These are phyloP conservation scores for Noturus placidus DNA, from an alignment of 2,113 vertebrate genomes.

Conservation along the genomic window DNA sequence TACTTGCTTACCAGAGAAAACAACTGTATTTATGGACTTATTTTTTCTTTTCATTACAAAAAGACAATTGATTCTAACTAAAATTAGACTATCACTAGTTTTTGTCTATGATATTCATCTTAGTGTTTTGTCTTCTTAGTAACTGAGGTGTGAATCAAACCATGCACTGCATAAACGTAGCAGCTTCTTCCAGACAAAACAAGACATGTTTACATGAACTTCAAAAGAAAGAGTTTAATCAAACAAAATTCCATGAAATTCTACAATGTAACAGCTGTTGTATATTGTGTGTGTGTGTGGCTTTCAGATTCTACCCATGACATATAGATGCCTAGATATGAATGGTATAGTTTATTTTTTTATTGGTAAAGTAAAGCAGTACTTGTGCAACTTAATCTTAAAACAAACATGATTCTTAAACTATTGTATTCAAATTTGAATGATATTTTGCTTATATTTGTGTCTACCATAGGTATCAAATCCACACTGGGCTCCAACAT, in stretches of 20 bases:
- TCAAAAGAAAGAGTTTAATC: conserved; percentile 23
- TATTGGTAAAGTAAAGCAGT: neutral
- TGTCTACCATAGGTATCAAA: conserved; percentile 84
- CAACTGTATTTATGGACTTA: neutral
- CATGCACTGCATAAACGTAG: neutral
- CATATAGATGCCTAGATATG: neutral
- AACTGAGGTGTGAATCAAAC: conserved; percentile 4
- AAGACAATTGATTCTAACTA: neutral
- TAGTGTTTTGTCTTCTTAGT: conserved; percentile 17
- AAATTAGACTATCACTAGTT: neutral
- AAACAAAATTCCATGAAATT: neutral
- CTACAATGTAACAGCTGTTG: neutral
- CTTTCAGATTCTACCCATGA: neutral
- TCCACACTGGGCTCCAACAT: conserved; percentile 96
- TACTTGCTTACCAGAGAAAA: neutral
- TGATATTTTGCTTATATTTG: conserved; percentile 16
- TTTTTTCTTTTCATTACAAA: neutral
- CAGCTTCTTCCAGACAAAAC: conserved; percentile 31
- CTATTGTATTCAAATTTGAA: neutral
- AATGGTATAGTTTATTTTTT: neutral
- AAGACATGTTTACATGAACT: neutral
- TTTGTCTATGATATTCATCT: neutral
- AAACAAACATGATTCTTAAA: neutral
- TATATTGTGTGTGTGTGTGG: neutral
- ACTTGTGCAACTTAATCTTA: neutral